phyloP scores from a whole-genome alignment of 2,113 vertebrate genomes.

The Machaerirhynchus nigripectus region DNA sequence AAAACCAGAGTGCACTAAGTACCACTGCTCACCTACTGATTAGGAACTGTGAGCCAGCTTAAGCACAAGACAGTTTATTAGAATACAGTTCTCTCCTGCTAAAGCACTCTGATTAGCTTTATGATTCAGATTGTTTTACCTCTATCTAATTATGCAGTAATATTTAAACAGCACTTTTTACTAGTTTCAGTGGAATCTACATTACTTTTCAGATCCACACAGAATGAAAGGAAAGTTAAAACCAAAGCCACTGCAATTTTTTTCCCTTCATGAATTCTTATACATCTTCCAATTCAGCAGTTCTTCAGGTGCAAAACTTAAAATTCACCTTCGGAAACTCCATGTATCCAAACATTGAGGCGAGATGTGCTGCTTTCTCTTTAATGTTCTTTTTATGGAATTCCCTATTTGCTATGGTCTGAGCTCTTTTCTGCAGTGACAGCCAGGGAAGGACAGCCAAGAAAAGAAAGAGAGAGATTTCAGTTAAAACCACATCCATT shows the following conservation, averaged over 20 bases:
- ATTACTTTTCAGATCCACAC: neutral
- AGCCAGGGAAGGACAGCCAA: constrained; percentile 37
- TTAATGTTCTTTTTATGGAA: constrained; percentile 97
- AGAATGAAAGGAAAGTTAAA: neutral
- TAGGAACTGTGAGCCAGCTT: neutral
- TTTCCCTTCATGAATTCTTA: neutral
- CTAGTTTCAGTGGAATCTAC: neutral
- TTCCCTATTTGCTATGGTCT: constrained; percentile 89
- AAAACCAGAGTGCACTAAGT: neutral
- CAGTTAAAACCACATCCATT: neutral
- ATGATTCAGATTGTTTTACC: neutral
- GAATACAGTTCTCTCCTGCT: neutral
- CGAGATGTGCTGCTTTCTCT: constrained; percentile 91
- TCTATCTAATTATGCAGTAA: neutral
- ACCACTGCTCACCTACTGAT: neutral
- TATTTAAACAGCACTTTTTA: neutral
- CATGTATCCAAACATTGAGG: constrained; percentile 82
- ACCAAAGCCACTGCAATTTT: neutral
- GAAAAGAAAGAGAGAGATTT: constrained; percentile 16
- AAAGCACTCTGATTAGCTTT: neutral
- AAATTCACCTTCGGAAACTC: constrained; percentile 87
- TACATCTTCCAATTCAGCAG: neutral
- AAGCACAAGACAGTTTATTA: neutral
- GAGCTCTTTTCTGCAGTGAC: constrained; percentile 86
- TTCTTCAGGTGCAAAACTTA: constrained; percentile 20